A percentile compares a stretch with the other conserved stretches of the same genome.
phyloP scores from a whole-genome alignment of 1,140 invertebrate genomes.

The Pantala flavescens region DNA sequence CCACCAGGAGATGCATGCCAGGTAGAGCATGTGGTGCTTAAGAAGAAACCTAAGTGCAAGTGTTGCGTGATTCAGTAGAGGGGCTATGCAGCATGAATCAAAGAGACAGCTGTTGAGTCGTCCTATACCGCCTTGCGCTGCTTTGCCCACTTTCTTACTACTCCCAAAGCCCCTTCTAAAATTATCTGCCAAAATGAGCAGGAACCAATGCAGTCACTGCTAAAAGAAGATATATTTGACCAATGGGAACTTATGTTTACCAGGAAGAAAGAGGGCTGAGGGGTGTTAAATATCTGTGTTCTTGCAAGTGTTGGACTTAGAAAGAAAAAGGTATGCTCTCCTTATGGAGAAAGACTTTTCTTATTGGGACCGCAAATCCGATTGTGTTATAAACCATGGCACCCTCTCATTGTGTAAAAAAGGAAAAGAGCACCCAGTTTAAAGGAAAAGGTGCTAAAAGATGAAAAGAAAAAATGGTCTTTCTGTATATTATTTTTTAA shows the following conservation, averaged over 20 bases:
- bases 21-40: conserved; percentile 72
- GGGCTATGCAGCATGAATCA: neutral
- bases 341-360: neutral
- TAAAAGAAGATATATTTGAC: too few relatives aligned
- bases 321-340: neutral
- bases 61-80: conserved; percentile 77
- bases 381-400: neutral
- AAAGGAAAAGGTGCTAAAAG: neutral
- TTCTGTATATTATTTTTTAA: conserved; percentile 3
- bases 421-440: neutral
- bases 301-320: neutral
- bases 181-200: neutral
- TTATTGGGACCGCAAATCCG: neutral
- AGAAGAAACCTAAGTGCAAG: conserved; percentile 83
- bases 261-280: neutral
- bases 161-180: neutral
- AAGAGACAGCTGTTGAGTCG: neutral
- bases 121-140: neutral
- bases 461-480: neutral
- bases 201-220: too few relatives aligned
- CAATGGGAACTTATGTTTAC: too few relatives aligned
- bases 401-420: neutral
- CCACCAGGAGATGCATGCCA: conserved; percentile 61
- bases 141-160: neutral
- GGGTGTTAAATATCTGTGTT: neutral